Conservation (phyloP, 1,140 invertebrate genomes). For the Drosophila arawakana region DNA sequence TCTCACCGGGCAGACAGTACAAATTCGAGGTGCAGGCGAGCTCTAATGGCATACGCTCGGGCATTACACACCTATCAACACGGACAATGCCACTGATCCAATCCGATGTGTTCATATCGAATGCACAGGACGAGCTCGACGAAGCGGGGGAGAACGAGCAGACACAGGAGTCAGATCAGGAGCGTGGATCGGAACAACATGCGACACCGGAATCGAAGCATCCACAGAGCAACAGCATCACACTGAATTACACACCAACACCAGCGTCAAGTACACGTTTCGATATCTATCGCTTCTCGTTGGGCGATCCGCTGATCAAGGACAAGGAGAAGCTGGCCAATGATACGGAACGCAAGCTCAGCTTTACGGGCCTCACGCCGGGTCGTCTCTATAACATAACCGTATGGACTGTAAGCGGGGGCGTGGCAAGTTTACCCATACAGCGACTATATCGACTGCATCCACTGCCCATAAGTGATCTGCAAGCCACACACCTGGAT, state of each 20-base stretch:
- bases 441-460: constrained; percentile 92
- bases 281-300: constrained; percentile 92
- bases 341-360: constrained; percentile 92
- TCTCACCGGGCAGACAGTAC: constrained; percentile 92
- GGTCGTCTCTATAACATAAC: constrained; percentile 95
- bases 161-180: constrained; percentile 14
- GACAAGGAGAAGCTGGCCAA: constrained; percentile 90
- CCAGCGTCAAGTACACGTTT: constrained; percentile 90
- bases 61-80: constrained; percentile 88
- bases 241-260: constrained; percentile 93
- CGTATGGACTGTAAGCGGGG: constrained; percentile 95
- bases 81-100: constrained; percentile 95
- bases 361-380: constrained; percentile 91
- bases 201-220: neutral
- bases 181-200: constrained; percentile 84
- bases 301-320: constrained; percentile 89
- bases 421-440: constrained; percentile 92
- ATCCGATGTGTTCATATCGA: constrained; percentile 95
- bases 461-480: constrained; percentile 91
- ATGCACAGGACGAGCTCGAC: constrained; percentile 89
- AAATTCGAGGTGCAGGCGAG: constrained; percentile 91
- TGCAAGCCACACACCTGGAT: constrained; percentile 91
- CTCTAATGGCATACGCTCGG: constrained; percentile 90
- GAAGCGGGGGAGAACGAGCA: constrained; percentile 85
- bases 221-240: constrained; percentile 84